These are phyloP conservation scores for Aleiodes alternator DNA, from an alignment of 2,888 invertebrate species.

Conservation along the genomic window DNA sequence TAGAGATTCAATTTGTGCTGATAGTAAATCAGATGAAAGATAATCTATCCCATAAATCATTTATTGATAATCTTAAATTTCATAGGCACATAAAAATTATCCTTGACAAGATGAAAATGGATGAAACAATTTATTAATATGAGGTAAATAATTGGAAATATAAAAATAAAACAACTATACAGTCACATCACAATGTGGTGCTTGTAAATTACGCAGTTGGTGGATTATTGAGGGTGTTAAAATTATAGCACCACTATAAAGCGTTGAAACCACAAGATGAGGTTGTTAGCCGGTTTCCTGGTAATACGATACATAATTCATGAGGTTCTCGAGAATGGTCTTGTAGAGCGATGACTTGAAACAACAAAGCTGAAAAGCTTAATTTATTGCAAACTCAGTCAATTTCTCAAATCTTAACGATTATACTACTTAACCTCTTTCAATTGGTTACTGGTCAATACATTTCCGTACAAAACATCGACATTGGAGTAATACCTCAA, in stretches of 20 bases:
- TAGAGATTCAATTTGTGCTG: slow-evolving; percentile 69
- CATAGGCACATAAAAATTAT: too few species aligned
- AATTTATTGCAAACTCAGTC: not conserved
- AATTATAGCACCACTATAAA: slow-evolving; percentile 34
- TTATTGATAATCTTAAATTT: too few species aligned
- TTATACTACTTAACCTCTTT: too few species aligned
- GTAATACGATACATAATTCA: slow-evolving; percentile 39
- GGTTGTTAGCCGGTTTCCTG: slow-evolving; percentile 1
- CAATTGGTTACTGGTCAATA: too few species aligned
- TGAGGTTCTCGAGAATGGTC: slow-evolving; percentile 12
- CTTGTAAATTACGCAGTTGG: slow-evolving; percentile 14
- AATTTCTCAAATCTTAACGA: too few species aligned
- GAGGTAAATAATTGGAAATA: not conserved
- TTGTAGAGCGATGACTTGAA: slow-evolving; percentile 1
- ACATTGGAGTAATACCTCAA: too few species aligned
- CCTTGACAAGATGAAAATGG: too few species aligned
- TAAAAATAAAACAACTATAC: not conserved
- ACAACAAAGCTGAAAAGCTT: not conserved
- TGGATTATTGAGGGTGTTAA: slow-evolving; percentile 30
- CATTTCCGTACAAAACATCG: too few species aligned
- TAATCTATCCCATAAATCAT: slow-evolving; percentile 3
- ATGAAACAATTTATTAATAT: not conserved
- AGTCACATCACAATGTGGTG: slow-evolving; percentile 2
- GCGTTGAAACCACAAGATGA: slow-evolving; percentile 29
- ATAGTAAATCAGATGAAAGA: slow-evolving; percentile 64